Base-by-base conservation (phyloP, 2,888 invertebrate species). In the Sphinx pinastri region DNA sequence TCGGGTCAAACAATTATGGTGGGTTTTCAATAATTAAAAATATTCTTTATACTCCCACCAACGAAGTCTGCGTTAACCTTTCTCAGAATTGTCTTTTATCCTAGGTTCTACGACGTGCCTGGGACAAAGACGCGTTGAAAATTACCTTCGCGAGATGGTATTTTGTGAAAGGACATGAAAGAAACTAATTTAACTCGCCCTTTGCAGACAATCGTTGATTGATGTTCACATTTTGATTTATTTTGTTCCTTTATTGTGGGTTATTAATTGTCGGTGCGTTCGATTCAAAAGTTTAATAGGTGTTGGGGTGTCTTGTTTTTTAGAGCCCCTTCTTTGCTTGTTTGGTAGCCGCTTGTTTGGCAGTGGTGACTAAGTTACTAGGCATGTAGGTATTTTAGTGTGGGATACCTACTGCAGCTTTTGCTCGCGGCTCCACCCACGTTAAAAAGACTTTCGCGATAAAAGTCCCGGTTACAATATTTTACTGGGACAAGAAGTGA, bases 41-140 rank as follows among this genome's bases (percentile, higher is more conserved):
- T 38, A 38, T 38, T 38, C 38, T 38, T 4, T 38, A 38, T 38
- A 8, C 38, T 7, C 8, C 5, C 38, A 7, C 38, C 38, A 8
- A 38, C 38, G 38, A 38, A 38, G 38, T 38, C 8, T 38, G 38
- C 38, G 38, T 38, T 38, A 38, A 38, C 79, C 76, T 84, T 81
- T 81, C 84, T 81, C 75, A 79, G 82, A 86, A 87, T 85, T 83
- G 77, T 84, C 77, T 75, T 79, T 82, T 85, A 82, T 85, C 83
- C 83, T 82, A 82, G 76, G 74, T 74, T 80, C 79, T 77, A 80
- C 77, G 72, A 71, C 70, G 72, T 38, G 45, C 16, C 16, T 60
- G 45, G 60, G 16, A 60, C 45, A 60, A 60, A 57, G 45, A 16
- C 14, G 45, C n/a, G n/a, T n/a, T 45, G 16, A 16, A 16, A 16